These are phyloP conservation scores for Baccha elongata DNA, from an alignment of 2,888 invertebrate genomes.

Conservation along the genomic window DNA sequence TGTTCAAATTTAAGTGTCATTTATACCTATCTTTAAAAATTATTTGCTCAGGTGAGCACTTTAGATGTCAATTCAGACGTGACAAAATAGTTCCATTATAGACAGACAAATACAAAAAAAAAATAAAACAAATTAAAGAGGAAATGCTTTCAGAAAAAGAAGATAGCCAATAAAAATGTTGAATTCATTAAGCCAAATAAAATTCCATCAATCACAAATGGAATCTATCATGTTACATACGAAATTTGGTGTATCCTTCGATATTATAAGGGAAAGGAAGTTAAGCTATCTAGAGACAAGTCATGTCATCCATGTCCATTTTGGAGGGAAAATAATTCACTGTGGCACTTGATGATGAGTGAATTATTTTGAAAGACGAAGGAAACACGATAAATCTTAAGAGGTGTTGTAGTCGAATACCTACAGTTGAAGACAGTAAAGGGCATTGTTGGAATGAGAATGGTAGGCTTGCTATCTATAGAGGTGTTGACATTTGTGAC, in stretches of 20 bases:
- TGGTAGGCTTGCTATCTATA: background rate
- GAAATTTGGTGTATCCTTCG: slow-evolving; percentile 9
- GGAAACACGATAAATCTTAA: slow-evolving; percentile 7
- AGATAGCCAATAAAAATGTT: slow-evolving; percentile 31
- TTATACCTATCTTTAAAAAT: background rate
- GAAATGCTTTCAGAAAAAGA: background rate
- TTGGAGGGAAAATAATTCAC: slow-evolving; percentile 21
- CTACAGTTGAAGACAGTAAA: slow-evolving; percentile 3
- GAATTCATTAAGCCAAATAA: slow-evolving; percentile 35
- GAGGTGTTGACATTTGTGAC: slow-evolving; percentile 15
- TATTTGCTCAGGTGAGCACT: background rate
- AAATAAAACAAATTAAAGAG: no score
- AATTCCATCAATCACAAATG: slow-evolving; percentile 30
- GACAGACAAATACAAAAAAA: background rate
- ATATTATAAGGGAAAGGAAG: background rate
- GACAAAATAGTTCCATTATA: background rate
- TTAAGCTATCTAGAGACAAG: background rate
- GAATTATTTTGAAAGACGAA: slow-evolving; percentile 8
- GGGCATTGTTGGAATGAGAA: background rate
- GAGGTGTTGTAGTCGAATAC: background rate
- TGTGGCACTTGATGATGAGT: slow-evolving; percentile 30
- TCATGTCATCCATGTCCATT: background rate
- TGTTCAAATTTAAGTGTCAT: background rate
- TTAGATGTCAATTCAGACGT: background rate
- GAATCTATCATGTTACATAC: slow-evolving; percentile 17